Conservation (phyloP, 2,113 vertebrate genomes). For the Labrus mixtus region DNA sequence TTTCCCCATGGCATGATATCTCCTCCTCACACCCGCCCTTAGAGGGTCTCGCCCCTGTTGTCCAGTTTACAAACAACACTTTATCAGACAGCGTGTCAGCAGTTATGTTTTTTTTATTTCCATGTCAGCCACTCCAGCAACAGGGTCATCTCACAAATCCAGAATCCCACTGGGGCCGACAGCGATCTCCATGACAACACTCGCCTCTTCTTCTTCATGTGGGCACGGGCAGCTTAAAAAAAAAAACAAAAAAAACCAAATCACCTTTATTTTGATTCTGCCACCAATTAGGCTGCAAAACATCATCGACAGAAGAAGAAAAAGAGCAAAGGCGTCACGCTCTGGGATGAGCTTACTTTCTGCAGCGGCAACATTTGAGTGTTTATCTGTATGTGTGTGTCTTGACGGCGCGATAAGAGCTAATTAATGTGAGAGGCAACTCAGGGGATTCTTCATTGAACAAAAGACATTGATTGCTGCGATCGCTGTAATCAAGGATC, state of each 20-base stretch:
- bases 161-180: conserved; percentile 40
- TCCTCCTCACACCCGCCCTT: not conserved
- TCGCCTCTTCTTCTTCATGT: conserved; percentile 33
- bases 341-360: conserved; percentile 30
- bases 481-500: conserved; percentile 72
- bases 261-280: conserved; percentile 75
- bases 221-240: conserved; percentile 44
- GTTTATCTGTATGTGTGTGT: conserved; percentile 47
- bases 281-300: conserved; percentile 65
- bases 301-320: conserved; percentile 31
- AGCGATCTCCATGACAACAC: conserved; percentile 79
- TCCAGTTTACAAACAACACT: conserved; percentile 24
- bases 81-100: conserved; percentile 14
- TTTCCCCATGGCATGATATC: not conserved
- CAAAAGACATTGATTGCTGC: conserved; percentile 76
- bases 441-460: conserved; percentile 56
- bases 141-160: conserved; percentile 34
- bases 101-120: conserved; percentile 9
- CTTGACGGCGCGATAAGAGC: conserved; percentile 56
- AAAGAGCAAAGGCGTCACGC: conserved; percentile 55
- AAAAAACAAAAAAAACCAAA: conserved; percentile 69
- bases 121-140: conserved; percentile 8
- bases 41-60: not conserved
- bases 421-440: conserved; percentile 76
- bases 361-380: conserved; percentile 24